Evolutionary conservation across 30 jellyfish, hydroid and myxozoan genomes (phyloP).

Genomic region (Hydractinia symbiolongicarpus): DNA sequence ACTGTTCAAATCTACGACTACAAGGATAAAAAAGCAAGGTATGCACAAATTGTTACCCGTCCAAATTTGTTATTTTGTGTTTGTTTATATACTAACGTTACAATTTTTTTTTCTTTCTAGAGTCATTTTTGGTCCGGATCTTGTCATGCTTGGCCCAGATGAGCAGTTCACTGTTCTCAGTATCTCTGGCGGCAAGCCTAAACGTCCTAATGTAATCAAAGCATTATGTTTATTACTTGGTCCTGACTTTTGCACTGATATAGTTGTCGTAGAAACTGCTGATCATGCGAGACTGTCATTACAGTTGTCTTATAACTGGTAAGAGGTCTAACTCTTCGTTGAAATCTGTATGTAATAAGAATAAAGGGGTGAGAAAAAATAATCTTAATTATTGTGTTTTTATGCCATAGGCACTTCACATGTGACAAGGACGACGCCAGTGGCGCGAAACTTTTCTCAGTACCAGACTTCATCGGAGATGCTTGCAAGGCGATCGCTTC

Average conservation of each 20-base stretch:
- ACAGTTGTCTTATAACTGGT: slow-evolving; percentile 94
- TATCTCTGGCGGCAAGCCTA: slow-evolving; percentile 96
- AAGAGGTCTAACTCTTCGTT: slow-evolving; percentile 1
- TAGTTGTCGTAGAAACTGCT: slow-evolving; percentile 95
- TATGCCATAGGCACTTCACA: slow-evolving; percentile 60
- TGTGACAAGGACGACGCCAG: slow-evolving; percentile 53
- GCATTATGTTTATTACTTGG: slow-evolving; percentile 92
- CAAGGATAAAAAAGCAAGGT: slow-evolving; percentile 97
- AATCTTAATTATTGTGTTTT: background rate
- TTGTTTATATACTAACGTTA: background rate
- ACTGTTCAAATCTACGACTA: slow-evolving; percentile 93
- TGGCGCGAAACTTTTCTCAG: slow-evolving; percentile 79
- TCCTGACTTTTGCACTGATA: slow-evolving; percentile 96
- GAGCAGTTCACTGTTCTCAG: slow-evolving; percentile 93
- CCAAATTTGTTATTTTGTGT: background rate
- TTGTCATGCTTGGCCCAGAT: slow-evolving; percentile 97
- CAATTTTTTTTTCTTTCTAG: slow-evolving; percentile 15
- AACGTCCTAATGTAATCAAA: slow-evolving; percentile 85
- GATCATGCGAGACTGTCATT: slow-evolving; percentile 94
- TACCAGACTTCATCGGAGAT: slow-evolving; percentile 97
- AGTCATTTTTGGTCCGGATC: slow-evolving; percentile 96
- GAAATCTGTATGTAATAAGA: background rate
- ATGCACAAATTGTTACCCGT: background rate
- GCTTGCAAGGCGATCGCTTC: slow-evolving; percentile 96
- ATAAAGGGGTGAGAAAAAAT: background rate